A percentile compares a stretch with the other conserved stretches of the same genome.
These are phyloP conservation scores for Cybosia mesomella DNA, from an alignment of 2,888 invertebrate species.

Conservation along the genomic window DNA sequence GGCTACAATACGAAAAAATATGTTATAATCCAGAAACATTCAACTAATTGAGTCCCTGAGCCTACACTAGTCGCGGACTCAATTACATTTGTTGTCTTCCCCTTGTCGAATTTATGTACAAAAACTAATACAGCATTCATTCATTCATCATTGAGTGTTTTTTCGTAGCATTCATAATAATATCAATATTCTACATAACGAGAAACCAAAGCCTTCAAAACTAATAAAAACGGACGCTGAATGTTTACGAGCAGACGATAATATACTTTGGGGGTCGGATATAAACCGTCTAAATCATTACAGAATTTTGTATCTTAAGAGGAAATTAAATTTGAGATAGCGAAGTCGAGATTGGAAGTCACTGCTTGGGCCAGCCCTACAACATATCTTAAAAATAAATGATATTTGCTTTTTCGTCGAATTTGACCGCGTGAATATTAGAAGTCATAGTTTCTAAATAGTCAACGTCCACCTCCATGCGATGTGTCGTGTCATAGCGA, in stretches of 20 bases:
- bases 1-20: neutral
- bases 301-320: constrained; percentile 40
- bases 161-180: constrained; percentile 11
- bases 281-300: constrained; percentile 44
- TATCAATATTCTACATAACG: constrained; percentile 21
- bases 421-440: too few species aligned
- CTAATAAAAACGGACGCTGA: constrained; percentile 35
- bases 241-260: constrained; percentile 42
- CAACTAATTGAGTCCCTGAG: neutral
- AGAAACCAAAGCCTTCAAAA: constrained; percentile 30
- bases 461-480: neutral
- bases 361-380: constrained; percentile 3
- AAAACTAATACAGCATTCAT: constrained; percentile 5
- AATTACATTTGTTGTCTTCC: neutral
- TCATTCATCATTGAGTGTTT: neutral
- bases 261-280: constrained; percentile 35
- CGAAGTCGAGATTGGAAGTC: constrained; percentile 32
- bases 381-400: neutral
- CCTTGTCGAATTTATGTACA: neutral
- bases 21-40: neutral
- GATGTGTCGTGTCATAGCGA: too few species aligned
- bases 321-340: constrained; percentile 47
- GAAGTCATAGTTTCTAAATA: neutral
- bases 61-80: neutral
- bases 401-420: neutral